Evolutionary conservation across 2,797 vertebrate species (phyloP), one percentile per base, ranked within the genome.

Genomic region (Dallia pectoralis): DNA sequence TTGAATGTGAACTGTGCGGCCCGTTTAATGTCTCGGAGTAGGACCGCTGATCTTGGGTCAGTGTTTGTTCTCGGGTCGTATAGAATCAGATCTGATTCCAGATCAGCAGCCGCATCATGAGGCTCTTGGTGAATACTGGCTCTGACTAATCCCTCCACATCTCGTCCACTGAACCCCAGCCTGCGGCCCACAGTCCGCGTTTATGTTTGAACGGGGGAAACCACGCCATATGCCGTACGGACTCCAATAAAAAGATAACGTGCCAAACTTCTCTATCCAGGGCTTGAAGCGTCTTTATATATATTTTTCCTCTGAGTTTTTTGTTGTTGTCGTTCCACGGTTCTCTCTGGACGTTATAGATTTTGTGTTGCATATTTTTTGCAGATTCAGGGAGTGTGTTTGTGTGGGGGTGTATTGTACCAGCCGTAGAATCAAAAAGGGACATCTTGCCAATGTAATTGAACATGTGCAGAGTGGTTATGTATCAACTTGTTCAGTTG

Each of bases 181-280:
- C 48, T 19, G 44, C 49, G 25, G 40, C 36, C 65, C 44, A 25
- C 53, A 3, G 5, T 59, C 47, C 4, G n/a, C 16, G 4, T 8
- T 74, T 29, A 51, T 19, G n/a, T 59, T 68, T 29, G n/a, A 32
- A 25, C 6, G 56, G 36, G 9, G 59, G 32, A 49, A 25, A 18
- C 61, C 22, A 63, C 56, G 73, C 67, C 75, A 70, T 64, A 67
- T 78, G 74, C 12, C 22, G 53, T 59, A 59, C 70, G 79, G 81
- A 81, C 76, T 78, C 74, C 61, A 70, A 33, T 66, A 71, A 67
- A 75, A 72, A 85, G 32, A 81, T 77, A 81, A 90, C 87, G 91
- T 92, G 91, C 92, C 92, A 93, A 91, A 89, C 81, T 40, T 80
- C 76, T 82, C 80, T 74, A 19, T 78, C 71, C 77, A 82, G 87